Percentiles rank a stretch among this genome's conserved stretches.
Evolutionary conservation across 2,113 vertebrate species (phyloP).

Genomic region (Isichthys henryi): DNA sequence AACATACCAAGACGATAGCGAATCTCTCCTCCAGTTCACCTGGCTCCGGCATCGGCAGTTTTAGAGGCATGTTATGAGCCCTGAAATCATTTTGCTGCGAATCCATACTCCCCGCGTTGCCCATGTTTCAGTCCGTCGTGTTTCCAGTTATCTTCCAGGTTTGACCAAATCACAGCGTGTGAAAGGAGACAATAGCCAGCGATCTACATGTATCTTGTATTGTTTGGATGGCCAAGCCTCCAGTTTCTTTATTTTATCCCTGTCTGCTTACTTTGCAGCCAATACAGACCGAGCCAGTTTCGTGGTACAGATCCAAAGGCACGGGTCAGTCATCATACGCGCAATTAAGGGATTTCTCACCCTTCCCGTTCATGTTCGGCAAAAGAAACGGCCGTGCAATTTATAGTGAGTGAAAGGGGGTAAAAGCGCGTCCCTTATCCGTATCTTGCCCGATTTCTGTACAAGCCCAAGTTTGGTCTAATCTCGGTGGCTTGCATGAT

Average conservation of each 20-base stretch:
- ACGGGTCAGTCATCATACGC: conserved; percentile 50
- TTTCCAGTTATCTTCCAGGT: conserved; percentile 7
- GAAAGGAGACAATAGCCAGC: conserved; percentile 4
- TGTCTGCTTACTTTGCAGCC: conserved; percentile 37
- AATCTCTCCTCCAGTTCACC: conserved; percentile 89
- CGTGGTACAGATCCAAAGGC: conserved; percentile 36
- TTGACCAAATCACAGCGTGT: neutral
- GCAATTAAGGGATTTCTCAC: conserved; percentile 40
- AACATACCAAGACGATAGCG: conserved; percentile 84
- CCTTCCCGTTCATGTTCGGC: conserved; percentile 20
- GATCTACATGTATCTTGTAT: conserved; percentile 7
- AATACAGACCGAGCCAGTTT: conserved; percentile 36
- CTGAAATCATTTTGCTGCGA: conserved; percentile 77
- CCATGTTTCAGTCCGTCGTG: conserved; percentile 59
- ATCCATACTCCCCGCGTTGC: conserved; percentile 93
- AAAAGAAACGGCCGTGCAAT: conserved; percentile 12
- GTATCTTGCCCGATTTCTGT: conserved; percentile 69
- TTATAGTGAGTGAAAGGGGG: conserved; percentile 16
- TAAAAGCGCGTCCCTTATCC: conserved; percentile 48
- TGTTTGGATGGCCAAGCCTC: neutral
- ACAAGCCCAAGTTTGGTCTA: conserved; percentile 57
- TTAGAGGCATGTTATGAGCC: conserved; percentile 81
- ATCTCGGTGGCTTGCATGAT: conserved; percentile 61
- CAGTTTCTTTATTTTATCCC: conserved; percentile 6
- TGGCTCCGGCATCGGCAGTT: conserved; percentile 90